phyloP scores from a whole-genome alignment of 2,888 invertebrate species.

The Epinotia demarniana region DNA sequence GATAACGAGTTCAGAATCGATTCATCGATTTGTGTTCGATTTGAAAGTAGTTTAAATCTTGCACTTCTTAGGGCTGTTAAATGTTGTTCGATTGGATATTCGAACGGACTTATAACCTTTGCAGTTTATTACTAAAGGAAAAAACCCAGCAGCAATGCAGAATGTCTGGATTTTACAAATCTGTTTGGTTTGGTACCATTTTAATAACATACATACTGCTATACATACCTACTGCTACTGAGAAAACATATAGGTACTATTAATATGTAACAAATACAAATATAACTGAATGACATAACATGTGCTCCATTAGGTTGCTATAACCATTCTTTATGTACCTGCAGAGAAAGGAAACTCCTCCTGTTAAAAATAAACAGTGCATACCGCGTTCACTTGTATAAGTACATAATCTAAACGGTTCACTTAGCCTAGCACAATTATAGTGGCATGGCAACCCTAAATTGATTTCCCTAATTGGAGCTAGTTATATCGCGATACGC shows the following conservation, averaged over 20 bases:
- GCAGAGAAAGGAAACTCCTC: background rate
- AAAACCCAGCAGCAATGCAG: background rate
- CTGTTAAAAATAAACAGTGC: background rate
- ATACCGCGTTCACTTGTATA: background rate
- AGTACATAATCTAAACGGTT: background rate
- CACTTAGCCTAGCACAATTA: background rate
- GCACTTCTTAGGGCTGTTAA: constrained; percentile 59
- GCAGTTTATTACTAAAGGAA: background rate
- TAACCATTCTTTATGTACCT: background rate
- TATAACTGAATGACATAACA: background rate
- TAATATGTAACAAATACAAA: background rate
- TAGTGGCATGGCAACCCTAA: constrained; percentile 65
- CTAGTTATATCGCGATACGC: constrained; percentile 70
- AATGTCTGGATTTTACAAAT: background rate
- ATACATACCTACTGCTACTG: too few species aligned
- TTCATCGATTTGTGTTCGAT: constrained; percentile 67
- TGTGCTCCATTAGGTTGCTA: background rate
- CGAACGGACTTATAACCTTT: background rate
- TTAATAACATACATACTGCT: too few species aligned
- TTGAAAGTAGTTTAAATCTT: constrained; percentile 67
- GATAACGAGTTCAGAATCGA: constrained; percentile 76
- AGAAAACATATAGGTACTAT: too few species aligned
- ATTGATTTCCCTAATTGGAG: constrained; percentile 74
- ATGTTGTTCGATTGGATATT: background rate
- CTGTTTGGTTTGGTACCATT: background rate